These are phyloP conservation scores for Melanerpes formicivorus DNA, from an alignment of 2,113 vertebrate species.

Conservation along the genomic window DNA sequence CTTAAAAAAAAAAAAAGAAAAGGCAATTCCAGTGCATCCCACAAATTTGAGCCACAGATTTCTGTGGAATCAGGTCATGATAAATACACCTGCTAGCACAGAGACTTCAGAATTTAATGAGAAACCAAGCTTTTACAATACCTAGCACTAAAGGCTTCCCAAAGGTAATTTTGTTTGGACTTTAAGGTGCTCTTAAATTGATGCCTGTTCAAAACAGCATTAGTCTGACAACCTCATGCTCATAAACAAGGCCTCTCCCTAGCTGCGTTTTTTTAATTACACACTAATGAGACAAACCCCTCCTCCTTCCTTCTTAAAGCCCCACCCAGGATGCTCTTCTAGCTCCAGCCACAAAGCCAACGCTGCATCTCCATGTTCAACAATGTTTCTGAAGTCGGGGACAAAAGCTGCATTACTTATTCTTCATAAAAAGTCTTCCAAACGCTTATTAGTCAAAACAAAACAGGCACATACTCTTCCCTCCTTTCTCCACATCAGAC, in stretches of 20 bases:
- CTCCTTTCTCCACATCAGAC: slow-evolving; percentile 99
- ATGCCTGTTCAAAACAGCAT: not conserved
- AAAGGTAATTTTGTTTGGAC: not conserved
- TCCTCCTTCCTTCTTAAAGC: not conserved
- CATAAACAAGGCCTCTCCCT: not conserved
- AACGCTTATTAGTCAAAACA: slow-evolving; percentile 62
- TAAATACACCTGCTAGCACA: not conserved
- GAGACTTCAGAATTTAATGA: not conserved
- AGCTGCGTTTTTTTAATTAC: not conserved
- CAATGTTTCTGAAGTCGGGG: not conserved
- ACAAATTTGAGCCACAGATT: not conserved
- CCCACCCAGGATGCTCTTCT: not conserved
- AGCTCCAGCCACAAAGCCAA: not conserved
- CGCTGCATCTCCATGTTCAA: not conserved
- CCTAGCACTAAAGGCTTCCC: not conserved
- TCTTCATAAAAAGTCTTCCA: not conserved
- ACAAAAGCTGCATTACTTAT: not conserved
- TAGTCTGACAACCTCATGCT: not conserved
- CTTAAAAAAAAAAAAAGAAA: not conserved
- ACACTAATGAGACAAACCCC: accelerated
- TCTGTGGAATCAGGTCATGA: not conserved
- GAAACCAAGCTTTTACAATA: not conserved
- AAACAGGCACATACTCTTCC: slow-evolving; percentile 90
- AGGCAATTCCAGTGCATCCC: not conserved
- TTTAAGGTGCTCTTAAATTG: not conserved